A percentile compares a stretch with the other conserved stretches of the same genome.
phyloP scores from a whole-genome alignment of 2,797 vertebrate genomes.

The Pogoniulus pusillus region DNA sequence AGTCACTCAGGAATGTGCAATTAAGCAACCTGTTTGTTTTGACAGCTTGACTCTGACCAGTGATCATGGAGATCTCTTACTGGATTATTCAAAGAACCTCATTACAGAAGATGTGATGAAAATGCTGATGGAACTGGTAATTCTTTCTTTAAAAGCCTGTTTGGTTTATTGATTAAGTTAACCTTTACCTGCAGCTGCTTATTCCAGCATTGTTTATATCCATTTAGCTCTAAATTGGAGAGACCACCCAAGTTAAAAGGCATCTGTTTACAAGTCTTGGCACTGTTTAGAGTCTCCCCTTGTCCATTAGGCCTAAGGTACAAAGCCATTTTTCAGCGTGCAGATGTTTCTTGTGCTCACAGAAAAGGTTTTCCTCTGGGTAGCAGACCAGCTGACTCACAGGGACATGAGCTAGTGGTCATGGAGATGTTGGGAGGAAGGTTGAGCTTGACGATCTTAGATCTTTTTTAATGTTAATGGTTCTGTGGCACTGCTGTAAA shows the following conservation, averaged over 20 bases:
- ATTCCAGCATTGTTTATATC: not conserved
- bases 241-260: not conserved
- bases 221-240: not conserved
- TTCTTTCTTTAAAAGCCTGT: too few species aligned
- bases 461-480: too few species aligned
- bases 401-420: too few species aligned
- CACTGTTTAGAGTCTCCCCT: not conserved
- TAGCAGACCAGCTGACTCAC: not conserved
- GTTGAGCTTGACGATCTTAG: too few species aligned
- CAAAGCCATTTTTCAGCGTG: not conserved
- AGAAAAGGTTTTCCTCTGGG: not conserved
- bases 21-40: conserved; percentile 37
- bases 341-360: not conserved
- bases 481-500: not conserved
- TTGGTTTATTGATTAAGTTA: too few species aligned
- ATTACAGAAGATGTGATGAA: conserved; percentile 90
- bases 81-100: conserved; percentile 98
- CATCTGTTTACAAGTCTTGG: not conserved
- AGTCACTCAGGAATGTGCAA: not conserved
- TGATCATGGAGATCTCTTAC: conserved; percentile 89
- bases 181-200: not conserved
- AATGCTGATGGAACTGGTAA: conserved; percentile 92
- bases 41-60: conserved; percentile 85
- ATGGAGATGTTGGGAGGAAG: too few species aligned
- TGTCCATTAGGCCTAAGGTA: not conserved